Conservation (phyloP, 2,888 invertebrate genomes). For the Eupithecia subfuscata region DNA sequence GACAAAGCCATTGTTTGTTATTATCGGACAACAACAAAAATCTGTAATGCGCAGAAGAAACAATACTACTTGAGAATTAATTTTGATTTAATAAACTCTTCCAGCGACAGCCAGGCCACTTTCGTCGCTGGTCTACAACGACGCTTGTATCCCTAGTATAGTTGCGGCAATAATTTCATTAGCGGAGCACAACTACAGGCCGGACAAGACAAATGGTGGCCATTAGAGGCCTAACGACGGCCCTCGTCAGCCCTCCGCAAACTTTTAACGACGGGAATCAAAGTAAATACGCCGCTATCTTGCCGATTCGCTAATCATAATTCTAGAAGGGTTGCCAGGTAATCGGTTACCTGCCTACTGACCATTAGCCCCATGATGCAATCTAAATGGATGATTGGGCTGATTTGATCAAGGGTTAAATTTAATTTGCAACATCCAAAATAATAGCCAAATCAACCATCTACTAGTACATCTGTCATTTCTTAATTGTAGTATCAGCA, state of each 20-base stretch:
- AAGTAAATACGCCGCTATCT: constrained; percentile 83
- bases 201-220: constrained; percentile 84
- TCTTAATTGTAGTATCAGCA: not conserved
- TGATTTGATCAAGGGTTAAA: not conserved
- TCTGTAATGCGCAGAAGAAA: too few relatives aligned
- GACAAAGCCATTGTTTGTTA: too few relatives aligned
- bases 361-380: constrained; percentile 42
- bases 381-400: constrained; percentile 13
- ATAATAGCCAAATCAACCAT: not conserved
- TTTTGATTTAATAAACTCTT: too few relatives aligned
- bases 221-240: constrained; percentile 83
- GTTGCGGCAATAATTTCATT: constrained; percentile 85
- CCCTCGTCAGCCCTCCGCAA: constrained; percentile 77
- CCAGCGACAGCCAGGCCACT: not conserved
- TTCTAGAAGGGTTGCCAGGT: constrained; percentile 76
- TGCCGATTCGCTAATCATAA: constrained; percentile 82
- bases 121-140: not conserved
- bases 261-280: constrained; percentile 84
- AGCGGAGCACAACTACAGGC: constrained; percentile 82
- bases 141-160: constrained; percentile 62
- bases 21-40: too few relatives aligned
- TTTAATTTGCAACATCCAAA: not conserved
- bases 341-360: constrained; percentile 47
- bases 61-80: too few relatives aligned
- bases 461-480: not conserved